Evolutionary conservation across 2,888 invertebrate genomes (phyloP), one percentile per base, ranked within the genome.

Genomic region (Steinernema scapterisci): DNA sequence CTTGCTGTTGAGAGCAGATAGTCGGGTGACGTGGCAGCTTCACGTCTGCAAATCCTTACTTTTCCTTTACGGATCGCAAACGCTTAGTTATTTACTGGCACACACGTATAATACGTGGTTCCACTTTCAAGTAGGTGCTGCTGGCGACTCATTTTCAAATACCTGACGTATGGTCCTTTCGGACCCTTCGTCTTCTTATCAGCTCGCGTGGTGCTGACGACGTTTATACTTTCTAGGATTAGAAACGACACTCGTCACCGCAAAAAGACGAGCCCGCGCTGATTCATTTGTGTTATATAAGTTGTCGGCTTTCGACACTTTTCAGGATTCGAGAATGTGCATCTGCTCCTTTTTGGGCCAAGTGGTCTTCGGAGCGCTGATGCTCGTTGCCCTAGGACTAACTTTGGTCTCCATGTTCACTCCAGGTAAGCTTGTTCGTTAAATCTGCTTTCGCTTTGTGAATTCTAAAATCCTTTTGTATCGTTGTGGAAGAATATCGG

Each of bases 261-360:
- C 3, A 9, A 38, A 9, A 9, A 3, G 38, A 9, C 38, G 38
- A 38, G 9, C 38, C 38, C 48, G 45, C 45, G 48, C 5, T 48
- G 48, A 48, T n/a, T 48, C 48, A 13, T 19, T 48, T 48, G 16
- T 48, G 38, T 19, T 48, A 16, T 44, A 44, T 44, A 44, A 44
- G 45, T 11, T 44, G 45, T 44, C 45, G 16, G 45, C 16, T 44
- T 44, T 7, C 7, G 45, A 44, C 9, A 38, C 38, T 38, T 38
- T 38, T 38, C 38, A 38, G 38, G 38, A 38, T 38, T 38, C 38
- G 38, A 38, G 9, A 5, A 48, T 48, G 48, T 48, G 48, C 48
- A 19, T 48, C 38, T 63, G 63, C 63, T 63, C 63, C 31, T 63
- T 63, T n/a, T 31, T 63, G 16, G 63, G 63, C 16, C 63, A 63